Evolutionary conservation across 2,113 vertebrate species (phyloP).

Genomic region (Machaerirhynchus nigripectus): DNA sequence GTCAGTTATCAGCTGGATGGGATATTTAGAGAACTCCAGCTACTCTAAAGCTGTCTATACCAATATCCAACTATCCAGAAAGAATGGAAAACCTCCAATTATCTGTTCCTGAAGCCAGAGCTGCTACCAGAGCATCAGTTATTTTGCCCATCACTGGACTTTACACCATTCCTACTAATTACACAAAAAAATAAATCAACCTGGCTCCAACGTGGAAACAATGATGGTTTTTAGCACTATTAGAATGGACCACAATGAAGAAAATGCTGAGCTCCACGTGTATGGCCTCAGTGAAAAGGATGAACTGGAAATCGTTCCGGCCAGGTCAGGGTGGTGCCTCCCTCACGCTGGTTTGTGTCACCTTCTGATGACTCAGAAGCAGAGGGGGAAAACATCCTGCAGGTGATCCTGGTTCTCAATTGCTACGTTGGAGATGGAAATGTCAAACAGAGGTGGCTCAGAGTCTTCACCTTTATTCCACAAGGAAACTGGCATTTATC

Average conservation of each 20-base stretch:
- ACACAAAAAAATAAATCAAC: neutral
- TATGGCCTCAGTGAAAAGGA: neutral
- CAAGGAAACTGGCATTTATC: neutral
- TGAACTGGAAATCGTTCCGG: neutral
- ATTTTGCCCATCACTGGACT: neutral
- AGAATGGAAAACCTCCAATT: neutral
- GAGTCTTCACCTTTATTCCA: neutral
- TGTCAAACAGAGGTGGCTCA: neutral
- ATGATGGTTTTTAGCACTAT: neutral
- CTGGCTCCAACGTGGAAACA: neutral
- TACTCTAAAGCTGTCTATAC: neutral
- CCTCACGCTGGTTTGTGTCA: neutral
- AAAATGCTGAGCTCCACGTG: neutral
- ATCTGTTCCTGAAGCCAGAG: neutral
- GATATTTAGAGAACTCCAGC: neutral
- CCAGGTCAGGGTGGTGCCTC: neutral
- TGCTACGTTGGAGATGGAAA: neutral
- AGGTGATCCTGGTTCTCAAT: neutral
- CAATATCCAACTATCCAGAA: neutral
- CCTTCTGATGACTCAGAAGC: neutral
- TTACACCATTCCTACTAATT: neutral
- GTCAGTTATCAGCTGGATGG: neutral
- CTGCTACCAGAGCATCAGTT: neutral
- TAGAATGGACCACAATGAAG: neutral
- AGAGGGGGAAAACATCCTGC: neutral